Evolutionary conservation across 2,888 invertebrate genomes (phyloP), one percentile per base, ranked within the genome.

Genomic region (Acanthosoma haemorrhoidale): DNA sequence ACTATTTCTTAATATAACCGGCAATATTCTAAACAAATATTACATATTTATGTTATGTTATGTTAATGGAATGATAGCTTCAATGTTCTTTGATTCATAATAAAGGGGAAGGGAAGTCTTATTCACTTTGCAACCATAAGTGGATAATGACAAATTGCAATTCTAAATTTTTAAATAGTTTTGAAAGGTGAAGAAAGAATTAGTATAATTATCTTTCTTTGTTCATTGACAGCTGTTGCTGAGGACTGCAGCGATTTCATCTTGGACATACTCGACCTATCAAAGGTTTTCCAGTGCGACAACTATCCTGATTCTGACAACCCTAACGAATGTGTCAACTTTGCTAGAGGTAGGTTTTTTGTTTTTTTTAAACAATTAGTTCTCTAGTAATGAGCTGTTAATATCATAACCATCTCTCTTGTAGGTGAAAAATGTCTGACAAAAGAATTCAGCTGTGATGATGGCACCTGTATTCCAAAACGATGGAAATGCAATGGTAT

Each of bases 191-290:
- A n/a, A n/a, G n/a, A n/a, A n/a, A n/a, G n/a, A n/a, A n/a, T n/a
- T n/a, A n/a, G n/a, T n/a, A n/a, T n/a, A n/a, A n/a, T n/a, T n/a
- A n/a, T n/a, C n/a, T n/a, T n/a, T n/a, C n/a, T n/a, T n/a, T n/a
- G n/a, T n/a, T n/a, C n/a, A n/a, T n/a, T n/a, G n/a, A n/a, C n/a
- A 87, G 88, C 85, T 36, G 84, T 88, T 51, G 79, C 85, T 31
- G 87, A 87, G 75, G 81, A 82, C 71, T 88, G 88, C 75, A 85
- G 85, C 3, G 84, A 85, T 16, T 80, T 83, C 64, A 84, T 88
- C 60, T 83, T 86, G 2, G 81, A 82, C 18, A 84, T 85, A 34
- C 80, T 83, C 70, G 77, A 80, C 38, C 77, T 88, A 34, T 81
- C 81, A 0, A 79, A 82, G 5, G 83, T 84, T 21, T 87, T 88